These are phyloP conservation scores for Euclidia mi DNA, from an alignment of 2,888 invertebrate genomes.

Conservation along the genomic window DNA sequence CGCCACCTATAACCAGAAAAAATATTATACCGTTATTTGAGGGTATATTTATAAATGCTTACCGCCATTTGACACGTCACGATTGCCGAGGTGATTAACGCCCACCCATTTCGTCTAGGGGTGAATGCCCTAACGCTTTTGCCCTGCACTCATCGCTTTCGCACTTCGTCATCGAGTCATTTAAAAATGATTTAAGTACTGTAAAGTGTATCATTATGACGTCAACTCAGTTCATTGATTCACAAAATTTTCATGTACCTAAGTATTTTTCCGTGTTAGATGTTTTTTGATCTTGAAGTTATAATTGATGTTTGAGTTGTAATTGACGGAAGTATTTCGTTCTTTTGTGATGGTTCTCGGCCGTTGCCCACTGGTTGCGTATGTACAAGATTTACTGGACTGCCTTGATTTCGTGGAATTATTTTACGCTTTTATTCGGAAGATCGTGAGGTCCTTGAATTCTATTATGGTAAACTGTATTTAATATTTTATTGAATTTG, in stretches of 20 bases:
- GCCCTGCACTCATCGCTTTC: conserved; percentile 24
- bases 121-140: conserved; percentile 24
- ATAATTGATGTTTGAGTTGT: conserved; percentile 45
- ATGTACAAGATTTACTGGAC: conserved; percentile 39
- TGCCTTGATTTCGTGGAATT: too few species aligned
- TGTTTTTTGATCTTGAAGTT: conserved; percentile 30
- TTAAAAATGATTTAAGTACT: background rate
- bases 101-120: conserved; percentile 18
- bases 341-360: conserved; percentile 35
- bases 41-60: background rate
- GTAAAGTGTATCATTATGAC: conserved; percentile 17
- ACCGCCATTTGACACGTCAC: background rate
- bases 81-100: conserved; percentile 11
- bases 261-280: conserved; percentile 39
- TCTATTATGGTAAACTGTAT: too few species aligned
- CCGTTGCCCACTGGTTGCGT: conserved; percentile 32
- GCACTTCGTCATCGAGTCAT: conserved; percentile 3
- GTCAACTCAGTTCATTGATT: conserved; percentile 7
- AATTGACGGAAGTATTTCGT: conserved; percentile 52
- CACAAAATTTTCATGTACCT: conserved; percentile 15
- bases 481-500: too few species aligned
- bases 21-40: background rate
- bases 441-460: too few species aligned
- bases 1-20: too few species aligned
- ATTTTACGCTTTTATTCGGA: too few species aligned